phyloP scores from a whole-genome alignment of 2,113 vertebrate genomes.

The Chiloscyllium plagiosum region DNA sequence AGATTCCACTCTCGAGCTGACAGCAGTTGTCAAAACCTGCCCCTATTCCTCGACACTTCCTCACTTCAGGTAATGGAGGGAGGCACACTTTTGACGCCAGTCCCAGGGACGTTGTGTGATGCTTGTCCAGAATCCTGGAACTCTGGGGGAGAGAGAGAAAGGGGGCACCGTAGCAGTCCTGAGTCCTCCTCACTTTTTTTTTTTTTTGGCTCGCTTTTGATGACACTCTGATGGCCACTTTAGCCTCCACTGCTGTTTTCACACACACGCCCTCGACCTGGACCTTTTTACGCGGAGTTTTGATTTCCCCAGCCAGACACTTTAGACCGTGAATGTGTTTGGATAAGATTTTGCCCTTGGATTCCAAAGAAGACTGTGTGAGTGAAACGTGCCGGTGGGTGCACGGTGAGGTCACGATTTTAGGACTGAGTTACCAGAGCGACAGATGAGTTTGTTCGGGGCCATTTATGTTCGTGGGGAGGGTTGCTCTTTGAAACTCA shows the following conservation, averaged over 20 bases:
- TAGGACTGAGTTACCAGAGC: not conserved
- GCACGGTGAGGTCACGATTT: too few species aligned
- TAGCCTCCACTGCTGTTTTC: not conserved
- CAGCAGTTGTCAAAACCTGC: not conserved
- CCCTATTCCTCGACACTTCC: not conserved
- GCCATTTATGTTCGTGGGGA: not conserved
- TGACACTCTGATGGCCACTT: not conserved
- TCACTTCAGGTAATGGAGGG: not conserved
- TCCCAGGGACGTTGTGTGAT: not conserved
- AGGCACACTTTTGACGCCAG: not conserved
- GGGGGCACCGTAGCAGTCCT: too few species aligned
- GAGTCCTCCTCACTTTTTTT: too few species aligned
- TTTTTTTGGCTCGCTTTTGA: too few species aligned
- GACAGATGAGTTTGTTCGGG: not conserved
- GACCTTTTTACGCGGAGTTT: too few species aligned
- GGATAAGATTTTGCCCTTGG: not conserved
- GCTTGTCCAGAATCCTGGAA: too few species aligned
- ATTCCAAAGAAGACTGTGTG: not conserved
- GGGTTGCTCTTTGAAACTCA: not conserved
- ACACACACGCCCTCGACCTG: too few species aligned
- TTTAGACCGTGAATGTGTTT: not conserved
- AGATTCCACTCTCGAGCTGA: not conserved
- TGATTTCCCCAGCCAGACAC: not conserved
- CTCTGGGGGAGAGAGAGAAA: too few species aligned
- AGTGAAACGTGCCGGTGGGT: not conserved